Conservation (phyloP, 2,797 vertebrate species). For the Cuculus canorus region DNA sequence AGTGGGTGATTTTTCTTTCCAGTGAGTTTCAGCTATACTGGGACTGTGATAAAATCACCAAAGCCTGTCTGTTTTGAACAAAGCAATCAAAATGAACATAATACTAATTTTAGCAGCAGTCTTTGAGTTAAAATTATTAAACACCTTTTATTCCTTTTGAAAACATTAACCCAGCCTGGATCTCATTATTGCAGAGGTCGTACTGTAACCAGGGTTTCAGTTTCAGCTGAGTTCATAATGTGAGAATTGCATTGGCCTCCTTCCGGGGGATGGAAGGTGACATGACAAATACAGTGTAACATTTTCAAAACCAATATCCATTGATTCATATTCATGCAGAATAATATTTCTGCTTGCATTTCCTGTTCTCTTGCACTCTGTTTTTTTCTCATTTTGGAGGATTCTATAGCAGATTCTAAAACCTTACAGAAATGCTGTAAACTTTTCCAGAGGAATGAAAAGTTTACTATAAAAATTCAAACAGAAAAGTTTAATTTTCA, state of each 20-base stretch:
- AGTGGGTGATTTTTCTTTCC: slow-evolving; percentile 22
- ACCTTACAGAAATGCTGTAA: neutral
- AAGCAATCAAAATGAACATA: slow-evolving; percentile 30
- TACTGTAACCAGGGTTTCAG: neutral
- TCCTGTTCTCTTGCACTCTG: neutral
- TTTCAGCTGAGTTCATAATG: neutral
- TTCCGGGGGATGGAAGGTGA: neutral
- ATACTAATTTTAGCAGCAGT: neutral
- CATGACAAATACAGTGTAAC: neutral
- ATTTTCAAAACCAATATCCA: neutral
- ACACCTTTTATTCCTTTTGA: neutral
- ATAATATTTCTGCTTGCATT: neutral
- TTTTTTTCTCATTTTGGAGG: neutral
- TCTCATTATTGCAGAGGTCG: neutral
- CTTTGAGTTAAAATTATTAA: slow-evolving; percentile 44
- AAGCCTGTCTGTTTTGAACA: neutral
- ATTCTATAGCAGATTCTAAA: neutral
- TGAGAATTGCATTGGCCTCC: neutral
- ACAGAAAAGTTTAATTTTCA: neutral
- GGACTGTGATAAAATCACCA: neutral
- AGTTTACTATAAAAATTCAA: neutral
- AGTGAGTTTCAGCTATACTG: neutral
- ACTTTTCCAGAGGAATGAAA: neutral
- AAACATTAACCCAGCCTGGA: neutral
- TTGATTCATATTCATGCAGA: neutral